Conservation (phyloP, 2,113 vertebrate genomes). For the Brevimyrus niger region DNA sequence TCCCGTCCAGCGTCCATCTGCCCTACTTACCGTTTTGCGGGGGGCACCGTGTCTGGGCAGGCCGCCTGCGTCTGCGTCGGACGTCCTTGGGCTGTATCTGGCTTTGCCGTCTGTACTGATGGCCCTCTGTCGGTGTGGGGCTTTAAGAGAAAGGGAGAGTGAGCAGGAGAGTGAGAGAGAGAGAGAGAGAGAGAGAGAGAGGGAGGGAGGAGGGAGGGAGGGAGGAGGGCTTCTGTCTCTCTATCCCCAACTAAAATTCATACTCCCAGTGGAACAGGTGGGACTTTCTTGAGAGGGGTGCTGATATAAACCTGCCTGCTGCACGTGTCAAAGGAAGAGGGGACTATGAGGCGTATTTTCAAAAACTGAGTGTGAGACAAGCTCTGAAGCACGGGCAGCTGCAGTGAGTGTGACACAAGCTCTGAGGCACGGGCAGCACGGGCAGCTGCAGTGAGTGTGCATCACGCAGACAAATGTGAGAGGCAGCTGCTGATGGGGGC, state of each 20-base stretch:
- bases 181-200: background rate
- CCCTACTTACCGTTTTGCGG: conserved; percentile 1
- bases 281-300: background rate
- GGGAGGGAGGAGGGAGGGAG: conserved; percentile 17
- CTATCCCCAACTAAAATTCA: conserved; percentile 44
- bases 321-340: background rate
- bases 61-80: background rate
- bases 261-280: conserved; percentile 26
- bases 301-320: background rate
- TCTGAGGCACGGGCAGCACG: background rate
- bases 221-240: background rate
- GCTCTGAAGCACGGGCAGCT: conserved; percentile 4
- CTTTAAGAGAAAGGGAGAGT: conserved; percentile 49
- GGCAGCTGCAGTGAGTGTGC: conserved; percentile 15
- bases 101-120: conserved; percentile 41
- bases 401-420: conserved; percentile 1
- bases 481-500: conserved; percentile 4
- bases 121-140: conserved; percentile 49
- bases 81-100: conserved; percentile 21
- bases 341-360: conserved; percentile 1
- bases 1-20: background rate
- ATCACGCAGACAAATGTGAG: background rate
- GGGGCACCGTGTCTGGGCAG: background rate
- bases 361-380: background rate
- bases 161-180: conserved; percentile 7